Base-by-base conservation (phyloP, 2,113 vertebrate genomes). In the Poeciliopsis prolifica region DNA sequence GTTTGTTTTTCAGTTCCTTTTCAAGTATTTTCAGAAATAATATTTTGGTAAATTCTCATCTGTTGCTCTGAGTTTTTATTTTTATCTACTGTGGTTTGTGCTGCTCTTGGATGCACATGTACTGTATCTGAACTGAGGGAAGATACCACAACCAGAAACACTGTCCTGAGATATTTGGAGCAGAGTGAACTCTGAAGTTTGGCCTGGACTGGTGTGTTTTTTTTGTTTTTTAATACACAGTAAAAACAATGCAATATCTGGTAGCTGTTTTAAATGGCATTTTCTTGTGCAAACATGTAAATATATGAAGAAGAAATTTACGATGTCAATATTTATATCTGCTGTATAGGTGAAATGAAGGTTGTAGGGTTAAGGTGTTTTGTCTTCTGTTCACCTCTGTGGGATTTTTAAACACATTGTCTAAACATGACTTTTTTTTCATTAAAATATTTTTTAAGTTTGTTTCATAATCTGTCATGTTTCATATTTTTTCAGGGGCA, bases 171-270 rank as follows among this genome's bases (percentile, higher is more conserved):
- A 58, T 58, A n/a, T 58, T n/a, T 58, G 22, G 17, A 58, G 24
- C 51, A 1, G 2, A 58, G 9, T n/a, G n/a, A 24, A 48, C 44
- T 24, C 19, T 35, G 63, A 65, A 58, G 37, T 60, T 65, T 29
- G 11, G 28, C 61, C 63, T 72, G 42, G 54, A 83, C 42, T 68
- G 48, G 70, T 76, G 4, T 42, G 13, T 40, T 13, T 15, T 42
- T 13, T 40, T 26, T 54, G 29, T 19, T 71, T 33, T 64, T 31
- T 28, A 8, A 31, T 31, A 15, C 0, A 51, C 2, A 1, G 61
- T 37, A 75, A 48, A 75, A 19, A 78, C 77, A 87, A 82, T 87
- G 84, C 82, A 91, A 85, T 63, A 28, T 54, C 30, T 28, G 22
- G 37, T 70, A 70, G 12, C n/a, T 78, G 24, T 61, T 68, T 48